A percentile compares a stretch with the other conserved stretches of the same genome.
These are phyloP conservation scores for Kradibia gibbosae DNA, from an alignment of 1,140 invertebrate species.

Conservation along the genomic window DNA sequence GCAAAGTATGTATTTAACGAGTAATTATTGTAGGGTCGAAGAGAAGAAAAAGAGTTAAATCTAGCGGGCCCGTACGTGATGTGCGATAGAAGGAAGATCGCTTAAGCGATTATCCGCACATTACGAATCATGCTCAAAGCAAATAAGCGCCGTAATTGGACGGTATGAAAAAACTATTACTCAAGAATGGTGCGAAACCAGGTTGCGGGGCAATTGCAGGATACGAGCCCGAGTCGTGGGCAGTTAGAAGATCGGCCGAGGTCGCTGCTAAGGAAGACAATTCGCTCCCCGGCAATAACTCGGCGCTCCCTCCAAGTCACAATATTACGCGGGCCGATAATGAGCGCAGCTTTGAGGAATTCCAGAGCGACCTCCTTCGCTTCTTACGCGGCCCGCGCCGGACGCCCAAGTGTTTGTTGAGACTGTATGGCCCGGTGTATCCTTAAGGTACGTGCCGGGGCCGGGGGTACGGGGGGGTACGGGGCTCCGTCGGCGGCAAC, in stretches of 20 bases:
- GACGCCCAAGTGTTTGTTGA: constrained; percentile 18
- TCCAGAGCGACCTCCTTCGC: constrained; percentile 34
- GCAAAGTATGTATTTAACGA: no score
- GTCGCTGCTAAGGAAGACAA: background rate
- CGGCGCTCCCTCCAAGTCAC: background rate
- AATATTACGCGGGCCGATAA: constrained; percentile 39
- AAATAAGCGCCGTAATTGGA: background rate
- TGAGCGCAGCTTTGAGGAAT: constrained; percentile 27
- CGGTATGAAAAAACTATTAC: background rate
- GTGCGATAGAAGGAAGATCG: no score
- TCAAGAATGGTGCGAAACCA: background rate
- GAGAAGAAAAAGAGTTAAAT: no score
- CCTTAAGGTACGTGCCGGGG: background rate
- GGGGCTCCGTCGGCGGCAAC: background rate
- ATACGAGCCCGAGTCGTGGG: background rate
- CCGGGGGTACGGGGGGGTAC: background rate
- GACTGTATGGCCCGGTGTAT: constrained; percentile 15
- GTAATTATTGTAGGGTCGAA: no score
- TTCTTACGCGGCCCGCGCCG: background rate
- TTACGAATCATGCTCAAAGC: background rate
- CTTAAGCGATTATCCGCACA: background rate
- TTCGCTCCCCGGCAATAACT: background rate
- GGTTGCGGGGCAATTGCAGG: background rate
- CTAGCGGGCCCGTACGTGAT: no score
- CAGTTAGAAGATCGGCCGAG: background rate